Conservation (phyloP, 2,797 vertebrate genomes). For the Synanceia verrucosa region DNA sequence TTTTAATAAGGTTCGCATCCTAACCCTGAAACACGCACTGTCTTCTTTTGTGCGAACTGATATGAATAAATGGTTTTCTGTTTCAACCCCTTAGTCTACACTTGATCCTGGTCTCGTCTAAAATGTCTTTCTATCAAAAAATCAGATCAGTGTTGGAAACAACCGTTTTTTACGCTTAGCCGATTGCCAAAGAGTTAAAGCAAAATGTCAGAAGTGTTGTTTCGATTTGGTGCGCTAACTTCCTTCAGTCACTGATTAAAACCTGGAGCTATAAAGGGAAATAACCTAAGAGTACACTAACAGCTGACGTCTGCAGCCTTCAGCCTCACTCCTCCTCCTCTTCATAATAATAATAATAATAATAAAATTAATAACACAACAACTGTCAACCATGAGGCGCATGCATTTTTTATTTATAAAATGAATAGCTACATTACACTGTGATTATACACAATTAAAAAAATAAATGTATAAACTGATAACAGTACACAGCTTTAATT, state of each 20-base stretch:
- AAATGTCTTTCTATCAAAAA: too few relatives aligned
- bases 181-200: background rate
- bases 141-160: too few relatives aligned
- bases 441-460: background rate
- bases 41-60: background rate
- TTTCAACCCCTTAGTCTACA: background rate
- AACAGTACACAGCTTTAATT: constrained; percentile 9
- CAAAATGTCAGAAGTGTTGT: background rate
- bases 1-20: too few relatives aligned
- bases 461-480: background rate
- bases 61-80: background rate
- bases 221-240: background rate
- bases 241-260: background rate
- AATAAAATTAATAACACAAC: background rate
- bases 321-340: background rate
- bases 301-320: too few relatives aligned
- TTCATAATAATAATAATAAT: background rate
- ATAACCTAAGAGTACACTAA: too few relatives aligned
- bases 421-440: background rate
- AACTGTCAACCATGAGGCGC: background rate
- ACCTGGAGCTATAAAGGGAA: background rate
- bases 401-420: constrained; percentile 36
- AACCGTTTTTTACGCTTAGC: background rate
- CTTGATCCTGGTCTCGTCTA: background rate
- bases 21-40: background rate